Evolutionary conservation across 2,797 vertebrate genomes (phyloP).

Genomic region (Chelmon rostratus): DNA sequence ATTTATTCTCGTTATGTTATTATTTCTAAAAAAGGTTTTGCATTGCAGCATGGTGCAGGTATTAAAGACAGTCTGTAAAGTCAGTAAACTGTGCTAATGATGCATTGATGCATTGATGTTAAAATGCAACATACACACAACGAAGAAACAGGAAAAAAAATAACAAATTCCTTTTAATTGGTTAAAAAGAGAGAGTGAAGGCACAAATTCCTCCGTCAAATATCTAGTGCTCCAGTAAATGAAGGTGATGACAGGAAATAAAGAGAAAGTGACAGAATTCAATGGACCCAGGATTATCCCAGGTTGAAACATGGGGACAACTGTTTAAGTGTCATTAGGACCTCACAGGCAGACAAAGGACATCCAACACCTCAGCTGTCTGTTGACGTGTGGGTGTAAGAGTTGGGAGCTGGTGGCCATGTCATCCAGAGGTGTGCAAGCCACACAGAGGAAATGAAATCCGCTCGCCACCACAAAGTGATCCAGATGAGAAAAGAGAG

Average conservation of each 20-base stretch:
- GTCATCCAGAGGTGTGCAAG: constrained; percentile 49
- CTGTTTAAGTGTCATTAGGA: constrained; percentile 62
- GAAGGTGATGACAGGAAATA: constrained; percentile 19
- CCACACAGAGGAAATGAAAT: constrained; percentile 50
- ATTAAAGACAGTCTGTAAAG: too few relatives aligned
- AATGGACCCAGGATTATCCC: constrained; percentile 7
- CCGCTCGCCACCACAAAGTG: constrained; percentile 11
- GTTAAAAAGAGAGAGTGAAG: neutral
- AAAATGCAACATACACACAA: neutral
- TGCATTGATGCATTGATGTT: constrained; percentile 1
- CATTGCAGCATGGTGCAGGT: too few relatives aligned
- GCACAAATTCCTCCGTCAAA: neutral
- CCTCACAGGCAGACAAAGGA: constrained; percentile 68
- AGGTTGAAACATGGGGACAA: constrained; percentile 40
- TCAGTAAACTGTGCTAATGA: neutral
- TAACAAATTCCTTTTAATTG: neutral
- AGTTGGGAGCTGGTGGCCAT: constrained; percentile 6
- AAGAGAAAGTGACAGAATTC: constrained; percentile 36
- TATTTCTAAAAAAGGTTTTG: neutral
- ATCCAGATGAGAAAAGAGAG: constrained; percentile 12
- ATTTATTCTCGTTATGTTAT: neutral
- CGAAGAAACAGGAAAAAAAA: neutral
- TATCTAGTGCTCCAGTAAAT: neutral
- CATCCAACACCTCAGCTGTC: constrained; percentile 50
- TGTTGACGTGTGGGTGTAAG: constrained; percentile 56